A percentile compares a stretch with the other conserved stretches of the same genome.
These are phyloP conservation scores for Oryctolagus cuniculus DNA, from an alignment of 2,113 vertebrate genomes.

Conservation along the genomic window mOryCun1.1 NC_091435.1:63815501-63816000, in stretches of 20 bases:
- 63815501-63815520: too few relatives aligned
- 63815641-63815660: too few relatives aligned
- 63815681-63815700: too few relatives aligned
- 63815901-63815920: background rate
- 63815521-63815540: too few relatives aligned
- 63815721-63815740: background rate
- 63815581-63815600: too few relatives aligned
- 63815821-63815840: background rate
- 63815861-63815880: conserved; percentile 20
- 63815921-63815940: conserved; percentile 6
- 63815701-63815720: too few relatives aligned
- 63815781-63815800: background rate
- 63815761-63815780: background rate
- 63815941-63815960: conserved; percentile 11
- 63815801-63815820: conserved; percentile 35
- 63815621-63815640: too few relatives aligned
- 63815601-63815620: too few relatives aligned
- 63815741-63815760: background rate
- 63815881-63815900: background rate
- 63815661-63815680: too few relatives aligned
- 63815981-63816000: conserved; percentile 14
- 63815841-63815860: conserved; percentile 50
- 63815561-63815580: too few relatives aligned
- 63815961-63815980: background rate
- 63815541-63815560: too few relatives aligned